Evolutionary conservation across 2,113 vertebrate genomes (phyloP).

Genomic region (Hiodon alosoides): DNA sequence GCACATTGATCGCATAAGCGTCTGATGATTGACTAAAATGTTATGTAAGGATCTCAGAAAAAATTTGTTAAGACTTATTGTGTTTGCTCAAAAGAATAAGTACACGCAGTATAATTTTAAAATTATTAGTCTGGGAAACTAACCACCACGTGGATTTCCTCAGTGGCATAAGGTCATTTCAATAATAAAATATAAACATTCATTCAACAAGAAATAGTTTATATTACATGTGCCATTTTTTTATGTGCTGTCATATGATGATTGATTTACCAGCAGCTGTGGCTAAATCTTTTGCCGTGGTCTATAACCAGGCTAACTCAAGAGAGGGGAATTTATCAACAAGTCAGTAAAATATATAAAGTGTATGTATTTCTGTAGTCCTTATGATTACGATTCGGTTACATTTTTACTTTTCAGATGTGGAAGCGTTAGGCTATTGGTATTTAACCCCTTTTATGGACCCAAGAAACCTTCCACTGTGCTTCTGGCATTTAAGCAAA

Average conservation of each 20-base stretch:
- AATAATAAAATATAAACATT: neutral
- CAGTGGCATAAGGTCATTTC: no score
- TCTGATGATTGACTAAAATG: no score
- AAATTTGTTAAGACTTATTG: no score
- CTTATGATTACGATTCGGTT: no score
- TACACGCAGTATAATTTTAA: no score
- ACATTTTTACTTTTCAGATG: neutral
- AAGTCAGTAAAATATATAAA: neutral
- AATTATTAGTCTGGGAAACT: no score
- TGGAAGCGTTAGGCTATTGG: neutral
- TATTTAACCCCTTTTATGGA: neutral
- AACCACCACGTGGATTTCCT: no score
- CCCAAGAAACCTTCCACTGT: neutral
- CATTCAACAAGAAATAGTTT: neutral
- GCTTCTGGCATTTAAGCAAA: neutral
- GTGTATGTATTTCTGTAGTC: no score
- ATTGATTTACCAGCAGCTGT: constrained; percentile 4
- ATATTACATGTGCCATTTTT: neutral
- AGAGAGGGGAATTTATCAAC: constrained; percentile 16
- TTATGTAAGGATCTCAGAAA: no score
- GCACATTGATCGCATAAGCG: no score
- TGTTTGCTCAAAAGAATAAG: no score
- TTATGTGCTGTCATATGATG: neutral
- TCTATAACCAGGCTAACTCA: constrained; percentile 5
- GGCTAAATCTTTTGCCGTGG: neutral